These are phyloP conservation scores for Hydractinia symbiolongicarpus DNA, from an alignment of 30 jellyfish, hydroid and myxozoan genomes.

Conservation along the genomic window DNA sequence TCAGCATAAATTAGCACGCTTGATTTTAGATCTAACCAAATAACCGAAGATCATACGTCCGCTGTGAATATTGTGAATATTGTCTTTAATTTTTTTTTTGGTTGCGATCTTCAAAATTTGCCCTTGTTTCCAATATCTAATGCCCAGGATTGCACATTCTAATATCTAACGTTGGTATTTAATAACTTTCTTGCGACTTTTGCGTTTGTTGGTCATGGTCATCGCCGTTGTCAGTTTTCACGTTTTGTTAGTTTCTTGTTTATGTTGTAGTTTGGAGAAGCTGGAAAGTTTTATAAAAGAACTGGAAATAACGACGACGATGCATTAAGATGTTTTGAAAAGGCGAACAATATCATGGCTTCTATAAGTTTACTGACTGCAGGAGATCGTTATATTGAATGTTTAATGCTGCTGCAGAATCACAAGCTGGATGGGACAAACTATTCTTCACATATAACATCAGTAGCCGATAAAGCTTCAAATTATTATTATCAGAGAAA, in stretches of 20 bases:
- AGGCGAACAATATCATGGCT: neutral
- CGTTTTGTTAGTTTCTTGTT: neutral
- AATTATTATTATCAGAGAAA: neutral
- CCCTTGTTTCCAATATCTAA: no score
- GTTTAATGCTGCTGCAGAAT: neutral
- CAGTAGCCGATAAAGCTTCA: constrained; percentile 20
- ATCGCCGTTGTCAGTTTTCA: no score
- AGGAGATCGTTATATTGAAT: neutral
- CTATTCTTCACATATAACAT: neutral
- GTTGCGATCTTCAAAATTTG: no score
- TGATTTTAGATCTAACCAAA: no score
- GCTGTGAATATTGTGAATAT: no score
- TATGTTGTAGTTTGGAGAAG: constrained; percentile 8
- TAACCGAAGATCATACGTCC: no score
- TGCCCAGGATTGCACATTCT: no score
- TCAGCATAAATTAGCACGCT: no score
- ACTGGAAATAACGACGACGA: constrained; percentile 1
- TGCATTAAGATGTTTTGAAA: constrained; percentile 10
- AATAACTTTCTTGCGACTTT: no score
- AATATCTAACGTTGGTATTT: no score
- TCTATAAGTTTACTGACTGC: neutral
- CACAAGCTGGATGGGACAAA: neutral
- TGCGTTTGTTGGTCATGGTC: no score
- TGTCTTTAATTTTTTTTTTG: no score
- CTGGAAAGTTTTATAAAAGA: constrained; percentile 2